These are phyloP conservation scores for Papilio elwesi DNA, from an alignment of 2,888 invertebrate species.

Conservation along the genomic window DNA sequence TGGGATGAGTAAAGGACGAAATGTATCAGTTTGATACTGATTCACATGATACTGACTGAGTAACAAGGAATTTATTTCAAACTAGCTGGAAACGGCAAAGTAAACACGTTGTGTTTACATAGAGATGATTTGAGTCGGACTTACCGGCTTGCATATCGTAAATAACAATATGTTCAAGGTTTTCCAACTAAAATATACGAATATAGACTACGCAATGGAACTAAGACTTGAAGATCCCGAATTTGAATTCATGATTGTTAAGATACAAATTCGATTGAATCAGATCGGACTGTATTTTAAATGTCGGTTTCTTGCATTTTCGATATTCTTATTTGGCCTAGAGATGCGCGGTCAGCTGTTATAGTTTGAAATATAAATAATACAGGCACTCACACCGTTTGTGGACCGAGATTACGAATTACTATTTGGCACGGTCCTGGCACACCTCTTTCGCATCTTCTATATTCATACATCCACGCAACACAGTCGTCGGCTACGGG, in stretches of 20 bases:
- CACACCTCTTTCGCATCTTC: no score
- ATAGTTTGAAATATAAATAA: no score
- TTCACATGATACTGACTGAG: no score
- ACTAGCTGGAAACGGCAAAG: slow-evolving; percentile 1
- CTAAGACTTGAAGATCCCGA: neutral
- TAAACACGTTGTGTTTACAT: slow-evolving; percentile 27
- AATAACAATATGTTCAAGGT: neutral
- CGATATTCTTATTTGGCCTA: no score
- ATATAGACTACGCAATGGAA: neutral
- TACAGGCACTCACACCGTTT: no score
- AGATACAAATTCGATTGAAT: neutral
- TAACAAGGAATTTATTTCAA: slow-evolving; percentile 17
- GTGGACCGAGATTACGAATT: no score
- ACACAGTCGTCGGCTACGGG: no score
- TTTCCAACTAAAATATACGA: neutral
- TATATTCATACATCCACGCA: no score
- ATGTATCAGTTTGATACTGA: neutral
- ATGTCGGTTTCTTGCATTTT: no score
- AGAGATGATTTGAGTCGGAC: slow-evolving; percentile 9
- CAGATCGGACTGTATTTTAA: no score
- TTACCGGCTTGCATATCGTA: neutral
- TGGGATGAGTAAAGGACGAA: neutral
- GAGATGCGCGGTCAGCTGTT: no score
- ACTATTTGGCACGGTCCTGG: no score
- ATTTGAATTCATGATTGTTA: neutral